Percentiles rank a stretch among this genome's conserved stretches.
Conservation (phyloP, 2,888 invertebrate genomes). For the Poecilobothrus nobilitatus region DNA sequence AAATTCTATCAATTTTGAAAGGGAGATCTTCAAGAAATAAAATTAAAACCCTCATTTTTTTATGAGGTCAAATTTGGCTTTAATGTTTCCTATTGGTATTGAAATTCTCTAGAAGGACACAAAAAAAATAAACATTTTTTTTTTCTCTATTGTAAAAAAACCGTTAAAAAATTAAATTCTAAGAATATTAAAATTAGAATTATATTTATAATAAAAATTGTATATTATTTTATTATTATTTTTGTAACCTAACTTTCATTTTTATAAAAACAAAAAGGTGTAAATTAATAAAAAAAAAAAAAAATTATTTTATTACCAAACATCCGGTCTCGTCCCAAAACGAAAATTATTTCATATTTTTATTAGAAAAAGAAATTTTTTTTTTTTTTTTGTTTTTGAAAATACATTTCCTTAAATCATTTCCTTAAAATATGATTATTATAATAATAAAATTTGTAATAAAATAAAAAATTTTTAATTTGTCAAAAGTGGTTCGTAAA, state of each 20-base stretch:
- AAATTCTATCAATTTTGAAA: not conserved
- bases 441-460: not conserved
- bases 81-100: not conserved
- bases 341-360: too few species aligned
- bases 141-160: too few species aligned
- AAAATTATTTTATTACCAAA: conserved; percentile 1
- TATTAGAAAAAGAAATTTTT: not conserved
- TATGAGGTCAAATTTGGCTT: not conserved
- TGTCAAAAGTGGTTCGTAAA: too few species aligned
- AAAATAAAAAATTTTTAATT: too few species aligned
- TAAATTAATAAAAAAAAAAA: not conserved
- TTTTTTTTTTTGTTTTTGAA: not conserved
- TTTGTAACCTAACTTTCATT: too few species aligned
- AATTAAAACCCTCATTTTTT: not conserved
- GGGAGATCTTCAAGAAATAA: not conserved
- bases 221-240: too few species aligned
- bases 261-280: not conserved
- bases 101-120: too few species aligned
- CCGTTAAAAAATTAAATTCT: too few species aligned
- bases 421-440: not conserved
- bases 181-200: too few species aligned
- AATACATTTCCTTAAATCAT: not conserved
- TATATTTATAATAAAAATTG: too few species aligned
- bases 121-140: too few species aligned
- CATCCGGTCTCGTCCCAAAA: not conserved